Evolutionary conservation across 2,797 vertebrate genomes (phyloP).

Genomic region (Pristis pectinata): DNA sequence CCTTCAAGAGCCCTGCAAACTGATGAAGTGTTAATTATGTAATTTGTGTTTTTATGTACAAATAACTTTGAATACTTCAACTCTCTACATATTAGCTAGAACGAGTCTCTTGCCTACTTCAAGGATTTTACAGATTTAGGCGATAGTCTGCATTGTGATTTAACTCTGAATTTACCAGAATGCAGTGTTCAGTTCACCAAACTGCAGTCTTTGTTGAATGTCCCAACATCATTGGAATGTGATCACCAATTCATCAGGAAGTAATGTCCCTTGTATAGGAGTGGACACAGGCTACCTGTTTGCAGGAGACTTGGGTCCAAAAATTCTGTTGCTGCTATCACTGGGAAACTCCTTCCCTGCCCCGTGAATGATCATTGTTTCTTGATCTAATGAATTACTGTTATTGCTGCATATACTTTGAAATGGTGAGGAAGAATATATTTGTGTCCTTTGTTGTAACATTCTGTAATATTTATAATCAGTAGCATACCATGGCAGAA

Average conservation of each 20-base stretch:
- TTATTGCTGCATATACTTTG: too few species aligned
- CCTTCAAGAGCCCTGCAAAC: conserved; percentile 27
- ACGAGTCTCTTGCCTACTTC: neutral
- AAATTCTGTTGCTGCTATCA: too few species aligned
- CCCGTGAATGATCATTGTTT: neutral
- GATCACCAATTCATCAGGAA: neutral
- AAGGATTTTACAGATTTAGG: neutral
- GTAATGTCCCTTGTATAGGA: neutral
- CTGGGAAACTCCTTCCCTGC: neutral
- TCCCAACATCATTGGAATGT: neutral
- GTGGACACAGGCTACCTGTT: neutral
- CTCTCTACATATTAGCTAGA: neutral
- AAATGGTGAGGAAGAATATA: neutral
- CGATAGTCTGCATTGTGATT: too few species aligned
- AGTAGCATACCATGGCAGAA: neutral
- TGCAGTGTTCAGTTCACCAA: too few species aligned
- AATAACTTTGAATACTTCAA: conserved; percentile 34
- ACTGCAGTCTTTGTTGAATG: too few species aligned
- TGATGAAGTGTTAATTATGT: conserved; percentile 37
- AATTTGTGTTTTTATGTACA: conserved; percentile 11
- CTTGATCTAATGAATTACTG: neutral
- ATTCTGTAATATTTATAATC: neutral
- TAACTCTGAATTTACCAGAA: neutral
- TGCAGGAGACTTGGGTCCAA: neutral
- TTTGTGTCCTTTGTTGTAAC: neutral